Percentiles rank a stretch among this genome's conserved stretches.
Evolutionary conservation across 2,797 vertebrate genomes (phyloP).

Genomic region (Propithecus perrieri): DNA sequence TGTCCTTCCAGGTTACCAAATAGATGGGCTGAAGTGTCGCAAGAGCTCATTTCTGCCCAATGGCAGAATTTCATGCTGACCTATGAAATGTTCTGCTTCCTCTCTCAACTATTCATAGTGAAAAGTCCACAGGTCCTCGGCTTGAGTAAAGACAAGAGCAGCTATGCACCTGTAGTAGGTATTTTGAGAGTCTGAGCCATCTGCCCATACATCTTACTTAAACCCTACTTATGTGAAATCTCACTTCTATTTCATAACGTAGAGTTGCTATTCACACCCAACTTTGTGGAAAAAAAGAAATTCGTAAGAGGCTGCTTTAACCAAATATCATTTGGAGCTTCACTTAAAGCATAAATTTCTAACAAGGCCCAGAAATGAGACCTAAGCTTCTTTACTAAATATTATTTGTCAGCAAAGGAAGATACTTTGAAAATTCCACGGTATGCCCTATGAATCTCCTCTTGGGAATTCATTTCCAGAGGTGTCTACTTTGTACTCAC

Average conservation of each 20-base stretch:
- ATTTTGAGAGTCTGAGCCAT: background rate
- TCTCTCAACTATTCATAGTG: background rate
- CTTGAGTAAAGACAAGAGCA: background rate
- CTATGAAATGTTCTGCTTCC: background rate
- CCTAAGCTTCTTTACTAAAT: background rate
- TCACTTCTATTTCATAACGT: background rate
- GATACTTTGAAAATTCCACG: background rate
- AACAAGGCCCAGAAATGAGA: background rate
- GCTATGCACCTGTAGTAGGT: background rate
- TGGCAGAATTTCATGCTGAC: background rate
- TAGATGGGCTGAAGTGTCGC: fast-evolving
- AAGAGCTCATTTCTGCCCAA: background rate
- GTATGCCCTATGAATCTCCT: background rate
- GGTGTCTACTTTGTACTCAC: background rate
- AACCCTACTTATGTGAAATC: background rate
- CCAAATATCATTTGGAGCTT: background rate
- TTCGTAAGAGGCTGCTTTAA: background rate
- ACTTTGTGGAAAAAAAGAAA: background rate
- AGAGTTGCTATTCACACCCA: no score
- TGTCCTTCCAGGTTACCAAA: background rate
- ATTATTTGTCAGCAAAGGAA: background rate
- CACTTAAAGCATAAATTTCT: background rate
- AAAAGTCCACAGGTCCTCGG: background rate
- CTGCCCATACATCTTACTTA: background rate
- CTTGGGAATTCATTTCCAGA: background rate